Conservation (phyloP, 2,113 vertebrate species). For the Pagrus major region DNA sequence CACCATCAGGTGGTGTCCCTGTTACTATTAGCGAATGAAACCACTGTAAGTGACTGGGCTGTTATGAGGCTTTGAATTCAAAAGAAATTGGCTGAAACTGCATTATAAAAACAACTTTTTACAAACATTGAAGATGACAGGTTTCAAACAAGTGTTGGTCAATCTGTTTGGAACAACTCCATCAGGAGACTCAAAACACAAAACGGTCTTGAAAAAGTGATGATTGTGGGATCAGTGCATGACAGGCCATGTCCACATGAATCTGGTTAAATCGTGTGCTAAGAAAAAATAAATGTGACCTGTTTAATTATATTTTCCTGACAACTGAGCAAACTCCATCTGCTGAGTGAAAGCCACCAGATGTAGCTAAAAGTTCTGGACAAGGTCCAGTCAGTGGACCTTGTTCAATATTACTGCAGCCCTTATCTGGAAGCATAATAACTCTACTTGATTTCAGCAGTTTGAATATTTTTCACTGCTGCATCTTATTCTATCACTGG, state of each 20-base stretch:
- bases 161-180: neutral
- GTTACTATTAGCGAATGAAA: conserved; percentile 22
- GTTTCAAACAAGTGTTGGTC: neutral
- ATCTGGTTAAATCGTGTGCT: too few species aligned
- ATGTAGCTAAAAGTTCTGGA: neutral
- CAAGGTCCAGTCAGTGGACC: neutral
- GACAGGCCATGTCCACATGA: too few species aligned
- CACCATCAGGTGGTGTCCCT: conserved; percentile 3
- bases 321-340: neutral
- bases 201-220: neutral
- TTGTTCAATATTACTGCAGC: neutral
- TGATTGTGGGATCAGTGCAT: neutral
- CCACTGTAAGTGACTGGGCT: neutral
- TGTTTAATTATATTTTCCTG: neutral
- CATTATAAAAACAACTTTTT: neutral
- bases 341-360: neutral
- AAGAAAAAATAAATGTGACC: too few species aligned
- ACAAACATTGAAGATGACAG: neutral
- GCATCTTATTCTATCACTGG: neutral
- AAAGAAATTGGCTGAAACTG: neutral
- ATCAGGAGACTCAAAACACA: neutral
- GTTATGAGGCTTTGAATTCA: neutral
- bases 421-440: neutral
- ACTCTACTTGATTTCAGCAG: neutral
- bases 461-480: neutral